Percentiles rank a stretch among this genome's conserved stretches.
phyloP scores from a whole-genome alignment of 2,888 invertebrate genomes.

The Oscheius sp. region DNA sequence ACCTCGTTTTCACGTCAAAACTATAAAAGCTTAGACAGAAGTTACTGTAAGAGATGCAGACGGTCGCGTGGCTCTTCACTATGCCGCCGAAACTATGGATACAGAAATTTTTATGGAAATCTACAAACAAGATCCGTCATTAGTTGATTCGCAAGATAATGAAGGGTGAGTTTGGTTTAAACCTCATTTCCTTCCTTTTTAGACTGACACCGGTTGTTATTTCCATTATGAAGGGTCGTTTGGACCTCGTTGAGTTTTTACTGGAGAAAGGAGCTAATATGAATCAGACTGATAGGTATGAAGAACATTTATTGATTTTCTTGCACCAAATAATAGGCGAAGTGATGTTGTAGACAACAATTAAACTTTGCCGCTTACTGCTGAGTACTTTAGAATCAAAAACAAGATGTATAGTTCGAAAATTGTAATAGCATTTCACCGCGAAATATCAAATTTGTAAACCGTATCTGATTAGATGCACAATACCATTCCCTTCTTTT shows the following conservation, averaged over 20 bases:
- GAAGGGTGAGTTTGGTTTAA: constrained; percentile 80
- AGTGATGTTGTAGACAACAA: no score
- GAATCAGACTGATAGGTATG: constrained; percentile 84
- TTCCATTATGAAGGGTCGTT: constrained; percentile 92
- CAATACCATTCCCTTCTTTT: no score
- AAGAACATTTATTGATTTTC: neutral
- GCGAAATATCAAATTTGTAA: no score
- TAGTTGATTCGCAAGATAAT: constrained; percentile 87
- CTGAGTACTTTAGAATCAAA: no score
- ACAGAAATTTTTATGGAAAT: constrained; percentile 82
- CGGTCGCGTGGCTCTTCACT: constrained; percentile 85
- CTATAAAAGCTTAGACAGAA: constrained; percentile 38
- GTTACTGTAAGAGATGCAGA: constrained; percentile 57
- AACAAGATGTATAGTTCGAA: no score
- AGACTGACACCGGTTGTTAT: constrained; percentile 90
- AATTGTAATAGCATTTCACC: no score
- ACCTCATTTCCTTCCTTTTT: neutral
- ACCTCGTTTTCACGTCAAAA: neutral
- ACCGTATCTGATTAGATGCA: no score
- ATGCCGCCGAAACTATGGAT: constrained; percentile 83
- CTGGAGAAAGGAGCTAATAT: constrained; percentile 88
- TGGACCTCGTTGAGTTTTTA: constrained; percentile 86
- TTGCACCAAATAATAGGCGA: neutral
- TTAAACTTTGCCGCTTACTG: no score
- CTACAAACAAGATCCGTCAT: constrained; percentile 83